Evolutionary conservation across 2,888 invertebrate species (phyloP), one percentile per base, ranked within the genome.

Genomic region (Meganola albula): DNA sequence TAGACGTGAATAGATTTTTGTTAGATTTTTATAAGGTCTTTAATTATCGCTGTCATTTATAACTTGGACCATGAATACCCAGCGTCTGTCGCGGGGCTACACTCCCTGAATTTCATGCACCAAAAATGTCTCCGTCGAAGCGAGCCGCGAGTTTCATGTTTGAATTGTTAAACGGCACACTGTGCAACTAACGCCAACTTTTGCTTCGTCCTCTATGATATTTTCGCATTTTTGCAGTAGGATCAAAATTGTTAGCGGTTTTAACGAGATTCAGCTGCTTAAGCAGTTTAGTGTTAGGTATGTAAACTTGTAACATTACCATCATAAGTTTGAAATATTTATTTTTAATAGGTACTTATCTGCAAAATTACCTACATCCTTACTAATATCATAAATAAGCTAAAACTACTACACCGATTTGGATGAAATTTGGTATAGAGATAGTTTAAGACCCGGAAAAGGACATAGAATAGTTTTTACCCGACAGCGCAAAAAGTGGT

Each of bases 151-250:
- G 60, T 58, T 66, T 64, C 68, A 55, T 73, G 73, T 74, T 73
- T 70, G 71, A 78, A 80, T 79, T 72, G 73, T 74, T 74, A 69
- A 76, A 65, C 67, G 65, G 45, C 44, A 44, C 52, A 49, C 42
- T 48, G 43, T 45, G 34, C 44, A 42, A 48, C 49, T 52, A 54
- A 37, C 48, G 41, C 40, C 29, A 51, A 58, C 49, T 58, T 49
- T 45, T 18, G 31, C 44, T 38, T 35, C 25, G 28, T 25, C 27
- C 38, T 49, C 36, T 28, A 30, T 34, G 20, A 45, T 48, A 45
- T 41, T 45, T 39, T 37, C 38, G 30, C 48, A 48, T 50, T 58
- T 59, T 58, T 48, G 26, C 16, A 20, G 23, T 24, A 23, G 24
- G 14, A 29, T 41, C 35, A 34, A 55, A 52, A 48, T 41, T 46